Conservation (phyloP, 30 jellyfish, hydroid and myxozoan species). For the Chrysaora quinquecirrha region DNA sequence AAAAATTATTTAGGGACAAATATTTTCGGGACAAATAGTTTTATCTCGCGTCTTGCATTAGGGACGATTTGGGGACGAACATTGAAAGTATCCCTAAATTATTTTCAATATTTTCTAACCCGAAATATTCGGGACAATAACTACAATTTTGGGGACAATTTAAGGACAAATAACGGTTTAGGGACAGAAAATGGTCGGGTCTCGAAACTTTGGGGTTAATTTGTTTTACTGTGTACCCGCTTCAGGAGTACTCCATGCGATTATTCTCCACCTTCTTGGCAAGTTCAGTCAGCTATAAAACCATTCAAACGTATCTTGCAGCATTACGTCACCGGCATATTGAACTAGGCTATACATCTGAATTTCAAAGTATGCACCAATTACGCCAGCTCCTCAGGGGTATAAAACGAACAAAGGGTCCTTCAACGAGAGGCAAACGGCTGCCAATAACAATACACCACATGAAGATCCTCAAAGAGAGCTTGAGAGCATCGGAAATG, state of each 20-base stretch:
- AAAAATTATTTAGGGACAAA: too few relatives aligned
- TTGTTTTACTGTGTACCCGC: not conserved
- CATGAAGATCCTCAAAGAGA: not conserved
- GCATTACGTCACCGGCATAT: not conserved
- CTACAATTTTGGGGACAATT: too few relatives aligned
- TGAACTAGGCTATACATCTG: not conserved
- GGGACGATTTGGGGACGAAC: too few relatives aligned
- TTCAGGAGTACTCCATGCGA: not conserved
- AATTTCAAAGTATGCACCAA: not conserved
- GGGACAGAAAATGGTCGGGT: too few relatives aligned
- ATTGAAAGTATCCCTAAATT: too few relatives aligned
- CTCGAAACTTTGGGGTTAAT: not conserved
- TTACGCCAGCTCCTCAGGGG: constrained; percentile 5
- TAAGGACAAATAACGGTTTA: too few relatives aligned
- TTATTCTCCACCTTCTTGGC: constrained; percentile 5
- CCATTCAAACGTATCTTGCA: constrained; percentile 6
- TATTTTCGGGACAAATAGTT: too few relatives aligned
- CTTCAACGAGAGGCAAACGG: not conserved
- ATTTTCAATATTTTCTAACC: too few relatives aligned
- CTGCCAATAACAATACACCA: constrained; percentile 3
- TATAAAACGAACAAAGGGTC: constrained; percentile 6
- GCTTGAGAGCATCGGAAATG: not conserved
- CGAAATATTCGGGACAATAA: too few relatives aligned
- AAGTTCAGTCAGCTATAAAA: not conserved
- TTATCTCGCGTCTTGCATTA: too few relatives aligned